Conservation (phyloP, 2,888 invertebrate genomes). For the Gymnocheta viridis region DNA sequence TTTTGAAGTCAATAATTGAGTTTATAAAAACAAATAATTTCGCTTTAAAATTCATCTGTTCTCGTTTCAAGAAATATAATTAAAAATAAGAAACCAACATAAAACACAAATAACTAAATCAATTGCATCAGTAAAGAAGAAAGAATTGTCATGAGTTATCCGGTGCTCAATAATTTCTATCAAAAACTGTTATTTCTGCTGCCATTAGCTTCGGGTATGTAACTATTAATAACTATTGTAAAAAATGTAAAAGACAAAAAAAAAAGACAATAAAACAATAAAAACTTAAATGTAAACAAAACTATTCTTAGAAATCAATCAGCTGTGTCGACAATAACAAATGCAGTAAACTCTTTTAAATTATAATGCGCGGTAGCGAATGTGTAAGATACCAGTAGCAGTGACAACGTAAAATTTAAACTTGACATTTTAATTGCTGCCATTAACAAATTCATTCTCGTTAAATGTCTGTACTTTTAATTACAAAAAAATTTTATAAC, state of each 20-base stretch:
- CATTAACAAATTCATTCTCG: not conserved
- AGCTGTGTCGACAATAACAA: conserved; percentile 49
- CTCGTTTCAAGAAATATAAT: not conserved
- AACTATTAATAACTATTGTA: conserved; percentile 9
- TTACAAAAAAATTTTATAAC: not conserved
- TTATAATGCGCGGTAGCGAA: not conserved
- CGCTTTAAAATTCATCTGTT: not conserved
- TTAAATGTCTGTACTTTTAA: not conserved
- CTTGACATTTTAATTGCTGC: conserved; percentile 49
- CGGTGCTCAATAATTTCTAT: conserved; percentile 63
- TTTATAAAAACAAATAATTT: not conserved
- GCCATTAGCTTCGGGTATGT: conserved; percentile 69
- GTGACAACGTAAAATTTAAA: conserved; percentile 36
- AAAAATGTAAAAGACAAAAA: conserved; percentile 2
- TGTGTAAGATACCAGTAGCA: not conserved
- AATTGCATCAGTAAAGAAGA: not conserved
- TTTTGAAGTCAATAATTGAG: not conserved
- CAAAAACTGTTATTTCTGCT: conserved; percentile 62
- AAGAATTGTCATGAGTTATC: conserved; percentile 67
- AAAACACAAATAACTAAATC: not conserved
- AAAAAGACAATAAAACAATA: conserved; percentile 1
- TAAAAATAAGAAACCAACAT: not conserved
- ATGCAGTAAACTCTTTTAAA: conserved; percentile 27
- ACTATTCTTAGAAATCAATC: conserved; percentile 55
- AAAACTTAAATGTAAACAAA: conserved; percentile 14